Evolutionary conservation across 2,113 vertebrate species (phyloP), one percentile per base, ranked within the genome.

Genomic region (Tichodroma muraria): DNA sequence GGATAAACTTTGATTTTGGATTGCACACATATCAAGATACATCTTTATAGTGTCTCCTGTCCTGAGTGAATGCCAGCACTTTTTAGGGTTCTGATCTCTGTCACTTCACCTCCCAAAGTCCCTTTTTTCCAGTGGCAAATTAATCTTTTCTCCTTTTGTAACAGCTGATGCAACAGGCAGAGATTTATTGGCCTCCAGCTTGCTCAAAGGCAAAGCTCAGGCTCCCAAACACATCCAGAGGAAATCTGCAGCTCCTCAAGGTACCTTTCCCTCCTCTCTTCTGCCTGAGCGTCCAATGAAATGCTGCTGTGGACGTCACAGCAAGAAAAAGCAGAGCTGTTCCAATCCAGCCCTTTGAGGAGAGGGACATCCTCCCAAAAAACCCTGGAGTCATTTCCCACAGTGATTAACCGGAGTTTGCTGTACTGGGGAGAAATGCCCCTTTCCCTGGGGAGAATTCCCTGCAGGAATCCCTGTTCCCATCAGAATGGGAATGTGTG

Each of bases 401-500:
- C 54, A 8, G 15, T 9, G 31, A 53, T 42, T 20, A 71, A 21
- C 8, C 33, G 59, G 56, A 45, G 6, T 18, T 80, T 27, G 52
- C 28, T 37, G 47, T 22, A 6, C 24, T 9, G 1, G 22, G 38
- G 38, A 56, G 75, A 87, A 95, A 89, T 47, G 7, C 3, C 3
- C 13, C 4, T 22, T 77, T 61, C n/a, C 54, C 19, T 73, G 37
- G 3, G 33, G 64, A 85, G 60, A 35, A 3, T 16, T 5, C 59
- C 33, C n/a, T 49, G 50, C 64, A 85, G 63, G 64, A 53, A 86
- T 42, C 18, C 8, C 15, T 8, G 1, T 45, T 85, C 27, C 63
- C 27, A 3, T 11, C 2, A 21, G 19, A 56, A 22, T n/a, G 44
- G 73, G 84, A 75, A 59, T 37, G 7, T 0, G 0, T 19, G 44